Conservation (phyloP, 2,888 invertebrate genomes). For the Diabrotica balteata region DNA sequence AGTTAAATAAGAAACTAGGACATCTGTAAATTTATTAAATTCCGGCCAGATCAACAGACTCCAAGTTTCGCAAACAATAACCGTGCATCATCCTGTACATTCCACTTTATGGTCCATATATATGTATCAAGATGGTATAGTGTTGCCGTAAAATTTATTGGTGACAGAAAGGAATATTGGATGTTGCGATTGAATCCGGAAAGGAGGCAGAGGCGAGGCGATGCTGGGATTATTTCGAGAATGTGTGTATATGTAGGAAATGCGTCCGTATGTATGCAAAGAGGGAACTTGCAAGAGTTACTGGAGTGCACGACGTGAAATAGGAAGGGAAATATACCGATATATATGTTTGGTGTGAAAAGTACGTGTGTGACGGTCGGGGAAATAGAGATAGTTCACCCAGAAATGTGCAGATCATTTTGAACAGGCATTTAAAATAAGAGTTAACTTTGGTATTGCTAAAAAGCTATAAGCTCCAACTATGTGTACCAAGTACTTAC, state of each 20-base stretch:
- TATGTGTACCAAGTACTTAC: no score
- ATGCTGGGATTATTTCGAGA: conserved; percentile 3
- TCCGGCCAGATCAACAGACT: no score
- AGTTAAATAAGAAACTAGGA: no score
- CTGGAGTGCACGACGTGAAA: conserved; percentile 13
- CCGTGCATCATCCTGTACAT: conserved; percentile 5
- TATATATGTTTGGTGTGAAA: neutral
- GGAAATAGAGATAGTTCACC: no score
- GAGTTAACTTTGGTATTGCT: no score
- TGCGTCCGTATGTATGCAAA: conserved; percentile 3
- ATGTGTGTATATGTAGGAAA: conserved; percentile 2
- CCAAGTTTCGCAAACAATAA: no score
- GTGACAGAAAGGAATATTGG: conserved; percentile 29
- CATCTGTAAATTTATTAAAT: no score
- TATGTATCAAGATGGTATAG: conserved; percentile 22
- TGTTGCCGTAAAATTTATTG: conserved; percentile 25
- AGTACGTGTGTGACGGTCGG: neutral
- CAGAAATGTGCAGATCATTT: no score
- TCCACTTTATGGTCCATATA: conserved; percentile 10
- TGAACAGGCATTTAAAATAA: no score
- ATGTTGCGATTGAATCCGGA: conserved; percentile 26
- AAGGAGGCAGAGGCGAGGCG: conserved; percentile 7
- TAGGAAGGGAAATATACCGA: conserved; percentile 15
- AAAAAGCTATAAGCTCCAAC: no score
- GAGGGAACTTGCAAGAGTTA: neutral